Evolutionary conservation across 2,113 vertebrate species (phyloP), one percentile per base, ranked within the genome.

Genomic region (Leucopsar rothschildi): DNA sequence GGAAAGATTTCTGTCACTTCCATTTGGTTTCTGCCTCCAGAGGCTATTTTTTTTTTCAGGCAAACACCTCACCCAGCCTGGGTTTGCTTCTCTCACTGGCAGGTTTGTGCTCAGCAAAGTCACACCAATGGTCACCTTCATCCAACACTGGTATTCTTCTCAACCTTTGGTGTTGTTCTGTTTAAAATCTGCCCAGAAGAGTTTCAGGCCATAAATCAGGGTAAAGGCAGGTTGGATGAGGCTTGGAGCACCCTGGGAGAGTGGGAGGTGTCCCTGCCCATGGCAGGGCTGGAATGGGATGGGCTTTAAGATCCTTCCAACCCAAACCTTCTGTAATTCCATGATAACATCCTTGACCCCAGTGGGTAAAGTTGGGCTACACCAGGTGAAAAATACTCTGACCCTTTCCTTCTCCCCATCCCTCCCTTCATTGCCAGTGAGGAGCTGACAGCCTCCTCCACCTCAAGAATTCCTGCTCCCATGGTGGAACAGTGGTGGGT

Each of bases 381-480:
- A 35, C 3, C 53, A 69, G 42, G 44, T 57, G 10, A 16, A n/a
- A n/a, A 50, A 50, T 33, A 5, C 65, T 53, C 50, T 56, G 23
- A 4, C 5, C 33, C 28, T 3, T 55, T 85, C 35, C 66, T 50
- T 39, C 73, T 56, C 37, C 33, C 29, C 37, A 6, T 20, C 40
- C 37, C 49, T 57, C 37, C 57, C 35, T 23, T 11, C 33, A 19
- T 7, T 70, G 14, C 56, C 4, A 0, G 7, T 0, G 2, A 49
- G 39, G 55, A 61, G 59, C 68, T 15, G 8, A 12, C 66, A 49
- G 13, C 42, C 9, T 60, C 18, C 39, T 24, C 22, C 57, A 31
- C 55, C 60, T 68, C 55, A 49, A 44, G 29, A 18, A 24, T 33
- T 64, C 90, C 70, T 70, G 69, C 53, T 12, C 33, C 31, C 49